Evolutionary conservation across 2,113 vertebrate species (phyloP), one percentile per base, ranked within the genome.

Genomic region (Phoxinus phoxinus): DNA sequence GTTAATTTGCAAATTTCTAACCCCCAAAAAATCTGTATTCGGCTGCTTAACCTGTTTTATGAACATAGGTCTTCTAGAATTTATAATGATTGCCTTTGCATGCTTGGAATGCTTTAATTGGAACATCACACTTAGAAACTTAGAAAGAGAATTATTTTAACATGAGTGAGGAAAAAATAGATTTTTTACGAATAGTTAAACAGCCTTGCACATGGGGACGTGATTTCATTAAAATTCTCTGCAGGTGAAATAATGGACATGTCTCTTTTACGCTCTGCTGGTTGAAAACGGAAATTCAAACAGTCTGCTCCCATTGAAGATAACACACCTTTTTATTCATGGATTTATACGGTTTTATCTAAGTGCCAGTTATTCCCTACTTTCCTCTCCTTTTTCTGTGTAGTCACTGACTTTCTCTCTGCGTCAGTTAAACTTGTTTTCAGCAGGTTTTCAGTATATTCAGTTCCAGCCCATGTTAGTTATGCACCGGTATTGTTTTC

Each of bases 261-360:
- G 58, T 63, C 77, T 61, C 56, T 63, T 63, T 80, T 80, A 58
- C 44, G 77, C 77, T 80, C 77, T 11, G 58, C 78, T 65, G 58
- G 58, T 46, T 80, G 25, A 37, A 80, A 80, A 46, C 35, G 37
- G 58, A 80, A 80, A 80, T 61, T 80, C n/a, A 80, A 63, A 80
- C 58, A 65, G 56, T 63, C 78, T 80, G 78, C n/a, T 80, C 35
- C 41, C 58, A 63, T 80, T 80, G 58, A 63, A 80, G 78, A 80
- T 80, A 80, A 65, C 78, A 80, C 58, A 46, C 78, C 78, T 80
- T 80, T 80, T 46, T 80, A 80, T 80, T 80, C 46, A 63, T 65
- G 58, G 37, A 46, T 65, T 80, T 63, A 63, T 80, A 79, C 53
- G 32, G 53, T 79, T 79, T 41, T 80, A 80, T 80, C n/a, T 59